Evolutionary conservation across 2,797 vertebrate species (phyloP).

Genomic region (Petrocephalus sullivani): DNA sequence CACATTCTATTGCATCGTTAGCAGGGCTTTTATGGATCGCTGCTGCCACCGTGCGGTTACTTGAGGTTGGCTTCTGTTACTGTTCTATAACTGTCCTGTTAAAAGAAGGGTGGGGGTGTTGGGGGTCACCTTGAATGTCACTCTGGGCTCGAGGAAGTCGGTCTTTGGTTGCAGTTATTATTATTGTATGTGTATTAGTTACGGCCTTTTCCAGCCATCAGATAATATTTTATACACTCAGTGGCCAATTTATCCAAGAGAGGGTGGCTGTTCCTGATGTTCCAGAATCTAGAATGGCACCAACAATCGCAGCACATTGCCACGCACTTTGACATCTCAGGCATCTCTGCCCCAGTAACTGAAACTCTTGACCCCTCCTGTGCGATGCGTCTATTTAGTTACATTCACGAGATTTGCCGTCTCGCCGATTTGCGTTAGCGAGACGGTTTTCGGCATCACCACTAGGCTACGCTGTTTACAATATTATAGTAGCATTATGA

Average conservation of each 20-base stretch:
- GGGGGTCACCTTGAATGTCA: background rate
- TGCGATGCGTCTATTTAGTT: background rate
- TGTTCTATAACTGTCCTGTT: background rate
- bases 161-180: background rate
- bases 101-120: background rate
- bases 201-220: background rate
- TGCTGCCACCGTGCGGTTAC: background rate
- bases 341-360: background rate
- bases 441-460: background rate
- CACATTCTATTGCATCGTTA: background rate
- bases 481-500: background rate
- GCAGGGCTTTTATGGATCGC: background rate
- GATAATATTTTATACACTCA: background rate
- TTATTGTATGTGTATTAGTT: background rate
- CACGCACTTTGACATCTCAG: background rate
- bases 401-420: background rate
- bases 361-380: background rate
- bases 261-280: background rate
- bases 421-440: background rate
- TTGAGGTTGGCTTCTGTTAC: background rate
- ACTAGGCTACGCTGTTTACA: constrained; percentile 5
- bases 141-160: background rate
- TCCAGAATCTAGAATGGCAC: background rate
- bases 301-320: background rate
- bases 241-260: background rate